phyloP scores from a whole-genome alignment of 2,797 vertebrate genomes.

The Argyrosomus regius region DNA sequence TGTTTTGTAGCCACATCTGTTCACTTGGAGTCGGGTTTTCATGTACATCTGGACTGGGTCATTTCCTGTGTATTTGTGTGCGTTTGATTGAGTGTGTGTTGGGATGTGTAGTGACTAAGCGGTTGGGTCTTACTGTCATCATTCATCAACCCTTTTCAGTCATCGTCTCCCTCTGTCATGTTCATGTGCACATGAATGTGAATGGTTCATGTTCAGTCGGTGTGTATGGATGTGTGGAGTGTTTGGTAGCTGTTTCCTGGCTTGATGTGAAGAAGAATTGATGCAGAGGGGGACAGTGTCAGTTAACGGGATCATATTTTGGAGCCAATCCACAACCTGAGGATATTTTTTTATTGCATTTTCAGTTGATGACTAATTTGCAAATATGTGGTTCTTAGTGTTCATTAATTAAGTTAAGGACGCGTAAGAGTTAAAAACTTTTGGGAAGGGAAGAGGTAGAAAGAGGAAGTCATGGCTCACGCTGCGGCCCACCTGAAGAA shows the following conservation, averaged over 20 bases:
- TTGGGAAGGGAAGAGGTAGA: conserved; percentile 4
- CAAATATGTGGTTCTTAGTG: neutral
- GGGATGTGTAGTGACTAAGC: conserved; percentile 45
- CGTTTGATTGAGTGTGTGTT: conserved; percentile 40
- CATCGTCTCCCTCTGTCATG: conserved; percentile 23
- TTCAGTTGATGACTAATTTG: neutral
- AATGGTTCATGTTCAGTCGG: conserved; percentile 16
- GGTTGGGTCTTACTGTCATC: conserved; percentile 46
- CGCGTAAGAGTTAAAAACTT: neutral
- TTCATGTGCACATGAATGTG: conserved; percentile 23
- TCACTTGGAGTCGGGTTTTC: conserved; percentile 61
- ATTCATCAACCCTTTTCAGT: conserved; percentile 62
- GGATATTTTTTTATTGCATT: neutral
- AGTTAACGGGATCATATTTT: conserved; percentile 18
- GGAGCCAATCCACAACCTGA: neutral
- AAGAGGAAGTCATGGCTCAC: conserved; percentile 77
- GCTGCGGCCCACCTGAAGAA: conserved; percentile 87
- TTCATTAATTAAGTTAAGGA: neutral
- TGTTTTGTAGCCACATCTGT: conserved; percentile 71
- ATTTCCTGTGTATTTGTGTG: conserved; percentile 41
- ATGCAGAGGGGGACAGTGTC: neutral
- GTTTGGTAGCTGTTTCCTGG: conserved; percentile 1
- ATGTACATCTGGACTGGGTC: conserved; percentile 73
- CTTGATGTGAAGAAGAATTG: conserved; percentile 3
- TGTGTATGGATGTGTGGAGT: conserved; percentile 3